These are phyloP conservation scores for Danionella cerebrum DNA, from an alignment of 2,113 vertebrate genomes.

Conservation along the genomic window DNA sequence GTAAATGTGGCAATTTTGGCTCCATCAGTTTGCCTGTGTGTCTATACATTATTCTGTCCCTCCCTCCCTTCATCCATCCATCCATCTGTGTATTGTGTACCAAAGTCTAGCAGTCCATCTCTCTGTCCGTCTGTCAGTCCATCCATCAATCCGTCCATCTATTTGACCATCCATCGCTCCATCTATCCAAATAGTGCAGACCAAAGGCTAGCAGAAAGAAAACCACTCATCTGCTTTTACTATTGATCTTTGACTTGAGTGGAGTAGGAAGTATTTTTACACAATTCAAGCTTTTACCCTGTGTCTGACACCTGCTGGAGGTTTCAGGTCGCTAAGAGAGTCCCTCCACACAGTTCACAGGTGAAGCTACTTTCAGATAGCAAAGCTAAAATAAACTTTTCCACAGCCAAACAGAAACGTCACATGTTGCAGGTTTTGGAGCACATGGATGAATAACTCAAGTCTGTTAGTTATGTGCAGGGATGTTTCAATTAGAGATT, in stretches of 20 bases:
- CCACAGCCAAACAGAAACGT: neutral
- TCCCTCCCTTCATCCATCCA: too few species aligned
- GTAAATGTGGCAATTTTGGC: too few species aligned
- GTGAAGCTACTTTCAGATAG: neutral
- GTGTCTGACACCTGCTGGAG: neutral
- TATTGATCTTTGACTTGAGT: neutral
- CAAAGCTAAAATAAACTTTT: neutral
- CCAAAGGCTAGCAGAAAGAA: too few species aligned
- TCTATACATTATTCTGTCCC: too few species aligned
- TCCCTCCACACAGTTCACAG: neutral
- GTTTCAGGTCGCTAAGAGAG: neutral
- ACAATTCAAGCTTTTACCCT: neutral
- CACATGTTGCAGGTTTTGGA: neutral
- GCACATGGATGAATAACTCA: neutral
- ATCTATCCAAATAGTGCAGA: too few species aligned
- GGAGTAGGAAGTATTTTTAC: neutral
- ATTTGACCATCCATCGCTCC: too few species aligned
- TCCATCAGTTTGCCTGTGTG: too few species aligned
- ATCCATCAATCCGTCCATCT: too few species aligned
- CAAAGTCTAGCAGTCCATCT: too few species aligned
- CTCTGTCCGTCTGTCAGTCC: too few species aligned
- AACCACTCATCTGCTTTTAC: slow-evolving; percentile 26
- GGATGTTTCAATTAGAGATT: neutral
- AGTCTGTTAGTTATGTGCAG: neutral
- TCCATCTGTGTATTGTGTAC: too few species aligned